A percentile compares a stretch with the other conserved stretches of the same genome.
Evolutionary conservation across 2,113 vertebrate genomes (phyloP).

Genomic region (Apteryx owenii): DNA sequence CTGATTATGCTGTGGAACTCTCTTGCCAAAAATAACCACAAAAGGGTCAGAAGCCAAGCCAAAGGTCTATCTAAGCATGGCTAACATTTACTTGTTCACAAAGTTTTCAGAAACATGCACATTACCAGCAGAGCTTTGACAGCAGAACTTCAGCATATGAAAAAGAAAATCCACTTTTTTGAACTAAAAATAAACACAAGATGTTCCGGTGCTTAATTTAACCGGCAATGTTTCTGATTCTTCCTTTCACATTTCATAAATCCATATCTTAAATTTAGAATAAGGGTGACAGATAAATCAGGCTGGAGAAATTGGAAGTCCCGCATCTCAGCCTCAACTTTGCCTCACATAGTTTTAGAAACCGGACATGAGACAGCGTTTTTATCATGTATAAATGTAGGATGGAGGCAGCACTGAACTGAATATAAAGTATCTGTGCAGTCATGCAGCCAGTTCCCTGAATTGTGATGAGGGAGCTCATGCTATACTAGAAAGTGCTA

Average conservation of each 20-base stretch:
- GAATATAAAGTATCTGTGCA: background rate
- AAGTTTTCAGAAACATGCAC: background rate
- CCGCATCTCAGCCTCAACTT: background rate
- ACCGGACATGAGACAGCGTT: background rate
- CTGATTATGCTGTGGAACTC: background rate
- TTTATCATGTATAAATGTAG: background rate
- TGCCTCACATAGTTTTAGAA: background rate
- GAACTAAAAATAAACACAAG: background rate
- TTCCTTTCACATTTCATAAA: conserved; percentile 2
- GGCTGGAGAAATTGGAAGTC: background rate
- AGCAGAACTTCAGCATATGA: background rate
- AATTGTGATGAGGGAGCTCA: background rate
- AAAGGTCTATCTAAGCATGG: background rate
- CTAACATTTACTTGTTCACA: conserved; percentile 5
- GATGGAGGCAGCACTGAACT: background rate
- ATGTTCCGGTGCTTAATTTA: conserved; percentile 3
- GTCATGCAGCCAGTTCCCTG: background rate
- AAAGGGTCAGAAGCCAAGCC: background rate
- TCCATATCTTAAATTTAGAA: background rate
- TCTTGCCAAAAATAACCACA: conserved; percentile 19
- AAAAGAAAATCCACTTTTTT: conserved; percentile 6
- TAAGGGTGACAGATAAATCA: background rate
- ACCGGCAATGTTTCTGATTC: background rate
- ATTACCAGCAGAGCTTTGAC: background rate
- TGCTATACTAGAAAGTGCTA: background rate